Base-by-base conservation (phyloP, 1,140 invertebrate species). In the Drosophila santomea region DNA sequence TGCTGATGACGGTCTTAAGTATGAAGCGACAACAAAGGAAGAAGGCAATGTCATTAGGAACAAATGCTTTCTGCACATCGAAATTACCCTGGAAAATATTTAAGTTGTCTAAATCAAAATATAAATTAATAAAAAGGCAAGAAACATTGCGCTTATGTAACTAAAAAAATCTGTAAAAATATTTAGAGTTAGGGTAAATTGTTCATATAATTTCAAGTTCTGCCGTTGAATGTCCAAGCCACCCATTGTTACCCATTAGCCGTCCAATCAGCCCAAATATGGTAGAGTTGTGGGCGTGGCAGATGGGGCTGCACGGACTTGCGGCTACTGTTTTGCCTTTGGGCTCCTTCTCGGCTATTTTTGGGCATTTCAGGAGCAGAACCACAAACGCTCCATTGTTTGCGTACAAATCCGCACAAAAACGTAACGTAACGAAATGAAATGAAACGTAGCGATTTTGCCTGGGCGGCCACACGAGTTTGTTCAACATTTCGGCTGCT, bases 1-100 rank as follows among this genome's bases (percentile, higher is more conserved):
- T 76, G 79, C 83, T 88, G 82, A 85, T 85, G 77, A 85, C 68
- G 82, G 74, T 86, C 67, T 88, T 79, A 79, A 82, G 77, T 56
- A 66, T 45, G 45, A 28, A 63, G 54, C 48, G 36, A 58, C 55
- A 76, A 74, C 50, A 60, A 75, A 75, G 66, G 71, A 62, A 55
- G 36, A 56, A 44, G n/a, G 55, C 45, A 48, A 58, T 74, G 50
- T 10, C 45, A 74, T 74, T 64, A 74, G 36, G 50, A 14, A 3
- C 4, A 1, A 36, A 56, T 3, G 3, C 0, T 7, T 7, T 28
- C 7, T 47, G n/a, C 43, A 41, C 44, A 17, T 12, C 0, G 5
- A 3, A 0, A 2, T 41, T 71, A 71, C 54, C 50, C 63, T 69
- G 4, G 17, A 39, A 39, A 39, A 12, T 4, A 12, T 17, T 14